Conservation (phyloP, 2,797 vertebrate species). For the Bovichtus variegatus region DNA sequence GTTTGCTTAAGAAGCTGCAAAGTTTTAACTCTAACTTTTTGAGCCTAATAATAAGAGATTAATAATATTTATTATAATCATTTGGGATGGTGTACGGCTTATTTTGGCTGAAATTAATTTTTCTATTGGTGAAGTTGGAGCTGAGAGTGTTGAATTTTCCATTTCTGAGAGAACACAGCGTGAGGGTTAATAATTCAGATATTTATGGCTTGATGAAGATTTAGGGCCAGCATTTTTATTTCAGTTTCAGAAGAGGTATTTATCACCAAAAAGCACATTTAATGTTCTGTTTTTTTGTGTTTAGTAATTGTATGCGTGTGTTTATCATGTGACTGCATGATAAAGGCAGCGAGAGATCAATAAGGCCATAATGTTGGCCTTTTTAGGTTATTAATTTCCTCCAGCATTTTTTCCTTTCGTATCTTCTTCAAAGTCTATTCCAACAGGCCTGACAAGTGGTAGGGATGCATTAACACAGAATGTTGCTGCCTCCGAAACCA, state of each 20-base stretch:
- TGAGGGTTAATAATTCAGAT: constrained; percentile 22
- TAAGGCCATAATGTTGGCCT: constrained; percentile 45
- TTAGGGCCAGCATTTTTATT: constrained; percentile 5
- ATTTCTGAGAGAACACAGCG: neutral
- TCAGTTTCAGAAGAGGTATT: neutral
- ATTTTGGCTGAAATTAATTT: constrained; percentile 5
- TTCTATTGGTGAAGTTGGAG: constrained; percentile 27
- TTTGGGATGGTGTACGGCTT: neutral
- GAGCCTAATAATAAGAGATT: constrained; percentile 1
- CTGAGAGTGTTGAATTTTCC: constrained; percentile 2
- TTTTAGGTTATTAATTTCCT: constrained; percentile 62
- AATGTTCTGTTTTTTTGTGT: neutral
- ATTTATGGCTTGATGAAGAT: constrained; percentile 8
- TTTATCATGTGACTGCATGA: neutral
- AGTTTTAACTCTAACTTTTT: neutral
- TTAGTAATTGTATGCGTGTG: neutral
- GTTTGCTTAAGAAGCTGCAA: neutral
- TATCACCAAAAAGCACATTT: neutral
- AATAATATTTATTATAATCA: no score
- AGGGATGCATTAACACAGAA: constrained; percentile 76
- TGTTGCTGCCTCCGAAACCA: constrained; percentile 69
- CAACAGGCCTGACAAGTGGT: constrained; percentile 75
- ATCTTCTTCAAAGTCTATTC: constrained; percentile 76
- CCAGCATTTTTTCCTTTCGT: constrained; percentile 65
- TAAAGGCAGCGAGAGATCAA: constrained; percentile 36